These are phyloP conservation scores for Planiliza haematocheilus DNA, from an alignment of 2,113 vertebrate genomes.

Conservation along the genomic window DNA sequence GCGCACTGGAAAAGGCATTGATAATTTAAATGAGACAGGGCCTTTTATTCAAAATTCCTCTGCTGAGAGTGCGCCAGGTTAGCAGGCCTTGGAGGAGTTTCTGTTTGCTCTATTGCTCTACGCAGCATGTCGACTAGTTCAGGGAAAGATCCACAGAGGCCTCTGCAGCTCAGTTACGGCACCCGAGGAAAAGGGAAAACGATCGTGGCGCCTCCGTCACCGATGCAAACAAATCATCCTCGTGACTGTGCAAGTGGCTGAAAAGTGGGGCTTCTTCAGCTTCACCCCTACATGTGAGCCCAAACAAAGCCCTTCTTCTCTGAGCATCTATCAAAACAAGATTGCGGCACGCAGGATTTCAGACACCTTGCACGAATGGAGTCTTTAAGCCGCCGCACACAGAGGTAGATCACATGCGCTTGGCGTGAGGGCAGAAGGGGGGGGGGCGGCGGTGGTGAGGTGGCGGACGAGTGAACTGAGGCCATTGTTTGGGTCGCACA, in stretches of 20 bases:
- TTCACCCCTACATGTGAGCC: conserved; percentile 12
- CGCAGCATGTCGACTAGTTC: conserved; percentile 11
- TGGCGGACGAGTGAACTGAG: conserved; percentile 56
- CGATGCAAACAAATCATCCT: not conserved
- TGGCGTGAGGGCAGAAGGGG: conserved; percentile 18
- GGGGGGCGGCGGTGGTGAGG: not conserved
- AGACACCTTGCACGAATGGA: conserved; percentile 66
- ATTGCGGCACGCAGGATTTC: conserved; percentile 52
- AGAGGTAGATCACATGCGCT: conserved; percentile 71
- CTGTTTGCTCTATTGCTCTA: conserved; percentile 32
- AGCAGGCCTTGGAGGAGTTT: conserved; percentile 25
- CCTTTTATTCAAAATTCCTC: conserved; percentile 67
- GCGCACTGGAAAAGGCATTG: conserved; percentile 60
- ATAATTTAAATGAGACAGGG: conserved; percentile 68
- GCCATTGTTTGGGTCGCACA: conserved; percentile 79
- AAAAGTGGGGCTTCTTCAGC: not conserved
- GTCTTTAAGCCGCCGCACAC: conserved; percentile 65
- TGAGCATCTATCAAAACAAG: conserved; percentile 55
- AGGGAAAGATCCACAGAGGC: conserved; percentile 26
- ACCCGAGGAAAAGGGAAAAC: conserved; percentile 24
- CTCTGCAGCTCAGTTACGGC: conserved; percentile 16
- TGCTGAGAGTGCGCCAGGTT: conserved; percentile 51
- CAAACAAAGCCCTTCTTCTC: conserved; percentile 51
- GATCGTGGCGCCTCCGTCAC: conserved; percentile 29
- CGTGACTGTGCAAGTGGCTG: conserved; percentile 3